Percentiles rank a stretch among this genome's conserved stretches.
phyloP scores from a whole-genome alignment of 2,113 vertebrate species.

The Tretioscincus oriximinensis region DNA sequence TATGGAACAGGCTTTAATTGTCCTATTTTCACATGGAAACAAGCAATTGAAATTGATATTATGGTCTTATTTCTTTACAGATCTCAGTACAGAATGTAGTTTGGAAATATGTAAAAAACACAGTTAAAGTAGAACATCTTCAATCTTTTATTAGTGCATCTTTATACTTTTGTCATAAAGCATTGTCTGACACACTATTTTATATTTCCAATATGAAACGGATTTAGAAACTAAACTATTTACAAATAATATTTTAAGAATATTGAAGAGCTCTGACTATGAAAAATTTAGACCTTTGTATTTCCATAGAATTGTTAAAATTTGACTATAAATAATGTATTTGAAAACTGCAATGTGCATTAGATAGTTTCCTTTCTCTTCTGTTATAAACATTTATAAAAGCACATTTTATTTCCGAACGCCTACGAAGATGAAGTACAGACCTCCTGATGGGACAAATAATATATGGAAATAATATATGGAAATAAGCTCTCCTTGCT shows the following conservation, averaged over 20 bases:
- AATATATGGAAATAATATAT: not conserved
- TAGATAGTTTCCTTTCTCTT: not conserved
- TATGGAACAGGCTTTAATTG: slow-evolving; percentile 8
- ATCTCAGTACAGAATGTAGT: not conserved
- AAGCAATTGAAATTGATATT: slow-evolving; percentile 8
- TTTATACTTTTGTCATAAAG: not conserved
- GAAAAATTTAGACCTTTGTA: not conserved
- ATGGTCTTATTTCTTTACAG: not conserved
- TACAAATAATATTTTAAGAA: not conserved
- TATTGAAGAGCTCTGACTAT: not conserved
- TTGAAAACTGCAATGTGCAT: not conserved
- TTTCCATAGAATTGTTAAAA: not conserved
- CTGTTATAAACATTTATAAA: slow-evolving; percentile 14
- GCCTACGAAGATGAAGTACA: not conserved
- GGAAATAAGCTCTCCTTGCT: not conserved
- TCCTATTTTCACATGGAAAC: not conserved
- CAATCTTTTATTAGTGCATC: not conserved
- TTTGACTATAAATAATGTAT: slow-evolving; percentile 17
- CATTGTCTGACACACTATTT: not conserved
- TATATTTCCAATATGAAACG: not conserved
- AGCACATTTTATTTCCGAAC: not conserved
- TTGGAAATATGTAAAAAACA: not conserved
- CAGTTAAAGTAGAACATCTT: not conserved
- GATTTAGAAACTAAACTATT: not conserved
- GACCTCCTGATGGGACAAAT: not conserved